Conservation (phyloP, 2,797 vertebrate species). For the Myotis pilosus region DNA sequence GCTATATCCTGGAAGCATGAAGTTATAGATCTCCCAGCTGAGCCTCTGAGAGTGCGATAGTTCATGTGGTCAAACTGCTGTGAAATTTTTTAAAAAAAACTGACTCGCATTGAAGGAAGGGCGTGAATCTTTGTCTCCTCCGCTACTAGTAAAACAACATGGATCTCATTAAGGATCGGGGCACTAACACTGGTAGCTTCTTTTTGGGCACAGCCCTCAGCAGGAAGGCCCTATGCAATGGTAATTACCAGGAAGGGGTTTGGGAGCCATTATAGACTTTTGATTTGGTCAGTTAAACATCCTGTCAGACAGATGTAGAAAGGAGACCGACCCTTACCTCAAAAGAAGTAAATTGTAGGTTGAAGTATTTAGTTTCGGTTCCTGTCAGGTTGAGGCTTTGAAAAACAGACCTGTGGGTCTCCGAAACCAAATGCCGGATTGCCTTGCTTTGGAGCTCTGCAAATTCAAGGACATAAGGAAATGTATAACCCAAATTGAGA, state of each 20-base stretch:
- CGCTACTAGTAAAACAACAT: not conserved
- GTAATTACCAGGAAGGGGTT: conserved; percentile 11
- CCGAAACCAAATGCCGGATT: not conserved
- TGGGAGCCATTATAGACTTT: conserved; percentile 2
- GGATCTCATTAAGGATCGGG: not conserved
- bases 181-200: not conserved
- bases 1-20: not conserved
- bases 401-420: conserved; percentile 42
- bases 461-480: conserved; percentile 37
- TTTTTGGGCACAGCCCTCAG: not conserved
- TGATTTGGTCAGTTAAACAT: conserved; percentile 47
- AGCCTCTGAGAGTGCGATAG: not conserved
- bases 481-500: not conserved
- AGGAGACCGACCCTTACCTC: not conserved
- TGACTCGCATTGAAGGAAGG: not conserved
- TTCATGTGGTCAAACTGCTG: not conserved
- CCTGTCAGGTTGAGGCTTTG: conserved; percentile 40
- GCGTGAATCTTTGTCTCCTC: not conserved
- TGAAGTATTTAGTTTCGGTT: conserved; percentile 60
- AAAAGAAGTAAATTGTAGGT: conserved; percentile 36
- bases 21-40: not conserved
- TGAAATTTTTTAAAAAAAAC: not conserved
- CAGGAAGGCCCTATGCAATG: conserved; percentile 31
- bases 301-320: conserved; percentile 48
- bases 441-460: not conserved